Conservation (phyloP, 1,140 invertebrate species). For the Palaemon carinicauda region DNA sequence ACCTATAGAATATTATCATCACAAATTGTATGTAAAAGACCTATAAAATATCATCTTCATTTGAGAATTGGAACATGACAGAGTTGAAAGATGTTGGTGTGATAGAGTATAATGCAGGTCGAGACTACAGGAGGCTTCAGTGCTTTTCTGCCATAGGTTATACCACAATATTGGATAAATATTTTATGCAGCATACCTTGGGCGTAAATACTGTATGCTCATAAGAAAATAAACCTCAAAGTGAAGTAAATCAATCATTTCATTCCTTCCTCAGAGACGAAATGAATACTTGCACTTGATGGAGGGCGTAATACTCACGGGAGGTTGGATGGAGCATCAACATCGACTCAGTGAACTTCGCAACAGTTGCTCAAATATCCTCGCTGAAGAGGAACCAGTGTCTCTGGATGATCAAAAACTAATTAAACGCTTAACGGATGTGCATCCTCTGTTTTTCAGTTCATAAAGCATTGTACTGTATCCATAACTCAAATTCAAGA, state of each 20-base stretch:
- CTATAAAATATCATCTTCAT: too few species aligned
- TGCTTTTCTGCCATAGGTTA: too few species aligned
- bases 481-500: neutral
- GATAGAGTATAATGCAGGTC: too few species aligned
- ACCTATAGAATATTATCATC: too few species aligned
- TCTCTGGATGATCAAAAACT: slow-evolving; percentile 23
- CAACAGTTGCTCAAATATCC: slow-evolving; percentile 9
- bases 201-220: too few species aligned
- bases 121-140: too few species aligned
- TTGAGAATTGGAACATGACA: too few species aligned
- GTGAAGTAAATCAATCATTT: neutral
- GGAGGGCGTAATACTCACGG: slow-evolving; percentile 26
- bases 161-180: too few species aligned
- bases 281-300: slow-evolving; percentile 37
- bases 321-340: slow-evolving; percentile 45
- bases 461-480: neutral
- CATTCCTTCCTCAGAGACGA: slow-evolving; percentile 9
- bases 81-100: too few species aligned
- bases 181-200: too few species aligned
- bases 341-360: slow-evolving; percentile 19
- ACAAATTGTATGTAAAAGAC: too few species aligned
- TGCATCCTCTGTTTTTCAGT: neutral
- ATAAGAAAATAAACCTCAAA: too few species aligned
- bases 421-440: neutral
- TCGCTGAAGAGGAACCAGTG: slow-evolving; percentile 35